Percentiles rank a stretch among this genome's conserved stretches.
Evolutionary conservation across 2,113 vertebrate genomes (phyloP).

Genomic region (Nannobrachium achirus): DNA sequence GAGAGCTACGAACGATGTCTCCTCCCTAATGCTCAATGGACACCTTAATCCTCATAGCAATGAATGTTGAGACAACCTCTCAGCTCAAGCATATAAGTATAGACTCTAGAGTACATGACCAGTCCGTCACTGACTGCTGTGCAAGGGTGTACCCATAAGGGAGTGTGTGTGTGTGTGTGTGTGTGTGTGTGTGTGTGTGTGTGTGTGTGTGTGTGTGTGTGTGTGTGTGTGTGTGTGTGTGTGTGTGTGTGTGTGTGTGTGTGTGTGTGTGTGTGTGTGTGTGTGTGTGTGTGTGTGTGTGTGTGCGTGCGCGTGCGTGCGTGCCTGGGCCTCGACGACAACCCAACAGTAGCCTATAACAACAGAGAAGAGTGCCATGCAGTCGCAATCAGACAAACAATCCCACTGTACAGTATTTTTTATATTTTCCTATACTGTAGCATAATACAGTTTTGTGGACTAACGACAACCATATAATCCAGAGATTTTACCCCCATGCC

Average conservation of each 20-base stretch:
- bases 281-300: no score
- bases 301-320: no score
- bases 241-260: no score
- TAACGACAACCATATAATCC: conserved; percentile 57
- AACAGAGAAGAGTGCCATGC: conserved; percentile 79
- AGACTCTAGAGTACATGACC: conserved; percentile 59
- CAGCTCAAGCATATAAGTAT: conserved; percentile 36
- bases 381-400: conserved; percentile 71
- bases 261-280: no score
- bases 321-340: background rate
- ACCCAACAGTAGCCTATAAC: conserved; percentile 62
- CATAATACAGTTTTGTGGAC: conserved; percentile 76
- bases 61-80: conserved; percentile 26
- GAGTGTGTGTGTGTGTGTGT: conserved; percentile 22
- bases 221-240: no score
- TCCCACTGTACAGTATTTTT: conserved; percentile 89
- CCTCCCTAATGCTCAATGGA: conserved; percentile 14
- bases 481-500: conserved; percentile 33
- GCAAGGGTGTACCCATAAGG: conserved; percentile 30
- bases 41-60: conserved; percentile 30
- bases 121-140: conserved; percentile 57
- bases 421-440: conserved; percentile 85
- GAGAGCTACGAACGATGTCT: conserved; percentile 52
- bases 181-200: no score
- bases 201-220: no score